Conservation (phyloP, 2,113 vertebrate genomes). For the Thalassarche chlororhynchos region DNA sequence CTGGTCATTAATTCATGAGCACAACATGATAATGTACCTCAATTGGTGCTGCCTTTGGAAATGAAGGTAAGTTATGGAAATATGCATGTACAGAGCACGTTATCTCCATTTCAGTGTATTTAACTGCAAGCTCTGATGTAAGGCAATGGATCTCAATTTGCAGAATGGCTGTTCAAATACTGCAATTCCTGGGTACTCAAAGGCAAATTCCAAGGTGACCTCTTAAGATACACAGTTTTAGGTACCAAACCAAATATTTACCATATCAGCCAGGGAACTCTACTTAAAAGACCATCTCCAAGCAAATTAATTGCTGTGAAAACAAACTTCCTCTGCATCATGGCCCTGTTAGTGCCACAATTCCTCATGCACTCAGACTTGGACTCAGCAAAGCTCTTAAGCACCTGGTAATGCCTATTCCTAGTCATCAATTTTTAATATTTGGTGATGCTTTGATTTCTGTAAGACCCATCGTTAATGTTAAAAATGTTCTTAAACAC, state of each 20-base stretch:
- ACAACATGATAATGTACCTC: neutral
- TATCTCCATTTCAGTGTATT: neutral
- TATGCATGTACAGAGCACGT: accelerated
- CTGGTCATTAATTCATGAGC: neutral
- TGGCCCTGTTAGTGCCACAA: neutral
- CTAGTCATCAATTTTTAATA: neutral
- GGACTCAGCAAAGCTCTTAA: neutral
- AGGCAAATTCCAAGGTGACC: neutral
- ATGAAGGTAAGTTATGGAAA: neutral
- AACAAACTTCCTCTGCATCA: neutral
- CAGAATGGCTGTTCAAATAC: neutral
- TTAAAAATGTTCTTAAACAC: neutral
- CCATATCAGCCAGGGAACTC: neutral
- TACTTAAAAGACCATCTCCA: neutral
- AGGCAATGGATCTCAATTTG: neutral
- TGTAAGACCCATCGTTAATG: neutral
- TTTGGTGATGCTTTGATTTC: neutral
- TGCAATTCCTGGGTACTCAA: neutral
- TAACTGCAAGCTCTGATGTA: neutral
- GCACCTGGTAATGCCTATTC: neutral
- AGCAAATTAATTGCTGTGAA: neutral
- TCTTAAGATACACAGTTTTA: neutral
- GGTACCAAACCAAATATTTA: neutral
- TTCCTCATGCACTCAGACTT: neutral
- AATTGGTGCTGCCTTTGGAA: neutral